A percentile compares a stretch with the other conserved stretches of the same genome.
These are phyloP conservation scores for Mesoclemmys tuberculata DNA, from an alignment of 2,113 vertebrate species.

Conservation along the genomic window DNA sequence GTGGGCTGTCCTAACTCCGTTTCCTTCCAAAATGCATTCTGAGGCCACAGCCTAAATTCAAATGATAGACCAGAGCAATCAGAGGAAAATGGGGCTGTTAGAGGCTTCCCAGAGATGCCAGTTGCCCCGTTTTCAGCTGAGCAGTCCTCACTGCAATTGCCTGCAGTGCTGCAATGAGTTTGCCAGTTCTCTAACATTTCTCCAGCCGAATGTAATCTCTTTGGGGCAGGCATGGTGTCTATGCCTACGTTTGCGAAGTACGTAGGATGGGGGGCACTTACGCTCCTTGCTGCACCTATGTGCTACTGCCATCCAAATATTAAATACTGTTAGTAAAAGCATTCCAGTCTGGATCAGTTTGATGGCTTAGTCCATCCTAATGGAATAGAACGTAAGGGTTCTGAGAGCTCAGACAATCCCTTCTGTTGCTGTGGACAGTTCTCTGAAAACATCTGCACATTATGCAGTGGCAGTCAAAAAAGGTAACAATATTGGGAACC, in stretches of 20 bases:
- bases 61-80: constrained; percentile 72
- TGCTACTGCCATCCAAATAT: not conserved
- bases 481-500: not conserved
- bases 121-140: not conserved
- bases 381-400: not conserved
- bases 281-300: not conserved
- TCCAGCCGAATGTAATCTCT: rapidly evolving
- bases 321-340: not conserved
- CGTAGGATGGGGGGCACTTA: not conserved
- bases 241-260: not conserved
- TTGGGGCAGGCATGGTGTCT: not conserved
- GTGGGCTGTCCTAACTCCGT: constrained; percentile 64
- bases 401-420: not conserved
- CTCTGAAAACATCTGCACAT: not conserved
- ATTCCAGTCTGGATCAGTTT: not conserved
- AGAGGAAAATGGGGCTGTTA: not conserved
- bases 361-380: not conserved
- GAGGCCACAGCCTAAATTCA: constrained; percentile 54
- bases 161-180: not conserved
- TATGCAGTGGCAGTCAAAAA: not conserved
- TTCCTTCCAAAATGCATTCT: constrained; percentile 15
- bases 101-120: not conserved
- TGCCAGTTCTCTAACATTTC: not conserved
- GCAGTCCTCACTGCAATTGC: not conserved
- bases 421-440: not conserved